phyloP scores from a whole-genome alignment of 2,113 vertebrate species.

The Ivindomyrus marchei region DNA sequence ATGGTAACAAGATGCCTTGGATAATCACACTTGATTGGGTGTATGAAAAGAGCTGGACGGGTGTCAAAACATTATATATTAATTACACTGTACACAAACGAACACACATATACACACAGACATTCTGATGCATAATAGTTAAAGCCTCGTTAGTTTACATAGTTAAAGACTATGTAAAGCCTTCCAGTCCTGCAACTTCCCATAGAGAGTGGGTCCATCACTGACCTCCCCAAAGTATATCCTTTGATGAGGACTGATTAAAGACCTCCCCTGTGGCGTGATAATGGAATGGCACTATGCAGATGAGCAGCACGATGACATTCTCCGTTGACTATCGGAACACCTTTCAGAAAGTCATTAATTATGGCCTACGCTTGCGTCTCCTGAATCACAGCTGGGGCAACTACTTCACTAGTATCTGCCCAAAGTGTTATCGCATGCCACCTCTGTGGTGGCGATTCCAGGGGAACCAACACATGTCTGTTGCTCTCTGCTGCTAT shows the following conservation, averaged over 20 bases:
- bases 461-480: neutral
- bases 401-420: neutral
- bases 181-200: neutral
- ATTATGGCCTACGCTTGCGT: neutral
- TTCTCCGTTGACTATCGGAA: conserved; percentile 5
- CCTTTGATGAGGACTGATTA: conserved; percentile 29
- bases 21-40: neutral
- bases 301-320: neutral
- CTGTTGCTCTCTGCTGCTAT: neutral
- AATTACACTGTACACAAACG: neutral
- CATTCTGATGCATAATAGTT: neutral
- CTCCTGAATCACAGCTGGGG: neutral
- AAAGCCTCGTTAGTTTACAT: neutral
- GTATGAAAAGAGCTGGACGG: neutral
- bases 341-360: conserved; percentile 12
- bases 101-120: neutral
- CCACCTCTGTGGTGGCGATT: neutral
- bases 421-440: neutral
- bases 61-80: neutral
- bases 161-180: neutral
- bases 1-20: neutral
- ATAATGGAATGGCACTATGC: neutral
- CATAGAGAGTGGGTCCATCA: conserved; percentile 6
- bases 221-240: neutral
- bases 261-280: neutral